These are phyloP conservation scores for Pituophis catenifer DNA, from an alignment of 2,113 vertebrate species.

Conservation along the genomic window DNA sequence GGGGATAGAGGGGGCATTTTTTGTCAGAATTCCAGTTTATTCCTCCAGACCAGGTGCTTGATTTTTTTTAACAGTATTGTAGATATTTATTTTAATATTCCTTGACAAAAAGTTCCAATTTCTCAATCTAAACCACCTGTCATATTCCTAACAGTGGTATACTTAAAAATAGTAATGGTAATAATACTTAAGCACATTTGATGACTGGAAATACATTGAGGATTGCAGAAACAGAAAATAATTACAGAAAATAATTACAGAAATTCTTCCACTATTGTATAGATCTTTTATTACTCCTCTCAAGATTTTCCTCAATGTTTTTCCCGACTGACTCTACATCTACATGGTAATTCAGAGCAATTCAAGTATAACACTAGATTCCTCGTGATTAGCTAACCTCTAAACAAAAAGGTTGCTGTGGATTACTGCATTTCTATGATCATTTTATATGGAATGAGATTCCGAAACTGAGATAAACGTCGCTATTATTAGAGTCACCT, in stretches of 20 bases:
- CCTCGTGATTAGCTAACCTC: background rate
- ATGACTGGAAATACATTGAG: background rate
- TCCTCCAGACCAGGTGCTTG: background rate
- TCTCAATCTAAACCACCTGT: background rate
- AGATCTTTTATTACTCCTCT: background rate
- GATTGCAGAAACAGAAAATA: background rate
- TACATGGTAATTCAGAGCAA: background rate
- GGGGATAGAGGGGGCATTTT: background rate
- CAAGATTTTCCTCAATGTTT: background rate
- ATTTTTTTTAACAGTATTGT: background rate
- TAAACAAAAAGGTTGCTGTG: background rate
- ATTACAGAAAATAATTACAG: background rate
- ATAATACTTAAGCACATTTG: background rate
- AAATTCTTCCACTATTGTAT: background rate
- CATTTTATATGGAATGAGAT: conserved; percentile 19
- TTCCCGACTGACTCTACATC: background rate
- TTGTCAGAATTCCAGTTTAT: background rate
- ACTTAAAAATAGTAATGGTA: no score
- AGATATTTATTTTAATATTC: background rate
- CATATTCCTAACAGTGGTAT: background rate
- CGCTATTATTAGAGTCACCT: background rate
- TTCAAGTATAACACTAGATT: background rate
- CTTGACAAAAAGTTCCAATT: background rate
- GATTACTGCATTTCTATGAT: background rate
- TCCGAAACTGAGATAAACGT: background rate